Evolutionary conservation across 2,888 invertebrate genomes (phyloP), one percentile per base, ranked within the genome.

Genomic region (Tethea ocularis): DNA sequence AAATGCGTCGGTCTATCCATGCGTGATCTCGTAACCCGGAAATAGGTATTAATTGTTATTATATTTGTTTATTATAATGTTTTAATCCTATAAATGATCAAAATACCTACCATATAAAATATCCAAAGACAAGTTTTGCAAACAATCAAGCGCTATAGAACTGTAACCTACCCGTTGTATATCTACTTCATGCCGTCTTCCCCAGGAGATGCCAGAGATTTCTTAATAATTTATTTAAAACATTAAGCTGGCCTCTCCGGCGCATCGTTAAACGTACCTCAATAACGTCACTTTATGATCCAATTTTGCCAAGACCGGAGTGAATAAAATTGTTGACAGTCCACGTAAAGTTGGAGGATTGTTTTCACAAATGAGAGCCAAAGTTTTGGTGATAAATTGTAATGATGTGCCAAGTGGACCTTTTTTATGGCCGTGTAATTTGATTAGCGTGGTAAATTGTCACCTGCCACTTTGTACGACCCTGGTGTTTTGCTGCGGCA

Each of bases 181-280:
- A 10, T 46, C 20, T 46, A 46, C 20, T 10, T 3, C 15, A 20
- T 46, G 72, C 67, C 65, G 69, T 66, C 69, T 60, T 62, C 69
- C 76, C 75, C 77, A 20, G 46, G 7, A 46, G 46, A 8, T 46
- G 8, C 81, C 86, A 81, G 86, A 88, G 91, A 91, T 90, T 90
- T 88, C 87, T 84, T 87, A 84, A 89, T 91, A 89, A 87, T 88
- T 89, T 91, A 91, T 91, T 91, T 87, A 90, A 80, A 79, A 83
- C 80, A 87, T 86, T 85, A 86, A 86, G 84, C 79, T 80, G 74
- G 75, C 75, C 77, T 79, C 71, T 29, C 54, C 22, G 54, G 33
- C 54, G 54, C 77, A 75, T 86, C 86, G 87, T 87, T 87, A 88
- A 81, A 78, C 76, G 77, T 81, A 81, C 80, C 80, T 76, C 83